Conservation (phyloP, 2,888 invertebrate species). For the Neocrepidodera transversa region DNA sequence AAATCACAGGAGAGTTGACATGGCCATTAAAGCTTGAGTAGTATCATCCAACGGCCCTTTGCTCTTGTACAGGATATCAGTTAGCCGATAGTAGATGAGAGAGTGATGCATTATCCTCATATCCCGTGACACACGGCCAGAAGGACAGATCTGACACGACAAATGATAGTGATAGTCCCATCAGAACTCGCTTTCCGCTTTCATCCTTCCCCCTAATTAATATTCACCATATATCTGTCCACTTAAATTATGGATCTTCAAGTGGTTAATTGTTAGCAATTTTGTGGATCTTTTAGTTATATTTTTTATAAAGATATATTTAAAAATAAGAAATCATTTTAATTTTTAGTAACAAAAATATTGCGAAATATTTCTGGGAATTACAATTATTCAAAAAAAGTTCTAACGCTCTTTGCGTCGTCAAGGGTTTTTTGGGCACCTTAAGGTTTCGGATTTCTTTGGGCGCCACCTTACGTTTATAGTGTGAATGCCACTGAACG, state of each 20-base stretch:
- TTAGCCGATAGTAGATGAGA: constrained; percentile 23
- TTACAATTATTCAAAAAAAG: too few species aligned
- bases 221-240: constrained; percentile 13
- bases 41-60: not conserved
- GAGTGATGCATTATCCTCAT: constrained; percentile 27
- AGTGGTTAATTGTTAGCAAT: constrained; percentile 18
- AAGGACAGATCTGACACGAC: constrained; percentile 25
- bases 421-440: too few species aligned
- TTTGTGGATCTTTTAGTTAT: too few species aligned
- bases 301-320: too few species aligned
- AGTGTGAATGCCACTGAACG: too few species aligned
- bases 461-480: too few species aligned
- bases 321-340: too few species aligned
- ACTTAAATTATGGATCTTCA: constrained; percentile 17
- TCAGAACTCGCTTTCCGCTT: constrained; percentile 22
- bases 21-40: not conserved
- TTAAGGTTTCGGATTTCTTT: too few species aligned
- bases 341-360: too few species aligned
- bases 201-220: constrained; percentile 17
- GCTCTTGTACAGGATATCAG: constrained; percentile 3
- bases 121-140: constrained; percentile 25
- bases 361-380: too few species aligned
- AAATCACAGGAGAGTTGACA: not conserved
- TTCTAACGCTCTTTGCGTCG: too few species aligned
- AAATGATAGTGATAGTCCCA: constrained; percentile 26